Conservation (phyloP, 2,888 invertebrate species). For the Apamea anceps region DNA sequence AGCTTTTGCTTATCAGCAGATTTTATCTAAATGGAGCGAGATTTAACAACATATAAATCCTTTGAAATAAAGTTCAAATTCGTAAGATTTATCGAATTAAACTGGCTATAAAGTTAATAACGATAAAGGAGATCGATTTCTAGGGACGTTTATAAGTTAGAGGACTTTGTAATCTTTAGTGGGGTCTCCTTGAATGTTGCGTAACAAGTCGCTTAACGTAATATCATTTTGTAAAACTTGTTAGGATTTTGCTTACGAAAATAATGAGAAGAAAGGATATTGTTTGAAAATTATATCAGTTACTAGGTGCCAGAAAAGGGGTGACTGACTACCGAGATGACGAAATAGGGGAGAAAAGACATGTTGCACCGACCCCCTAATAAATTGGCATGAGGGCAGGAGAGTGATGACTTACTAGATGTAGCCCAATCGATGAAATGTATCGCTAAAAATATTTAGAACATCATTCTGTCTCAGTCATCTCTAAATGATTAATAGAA, state of each 20-base stretch:
- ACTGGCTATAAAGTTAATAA: slow-evolving; percentile 44
- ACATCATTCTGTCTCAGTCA: background rate
- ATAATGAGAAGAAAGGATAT: background rate
- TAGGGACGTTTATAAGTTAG: slow-evolving; percentile 19
- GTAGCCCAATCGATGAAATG: background rate
- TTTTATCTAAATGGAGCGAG: background rate
- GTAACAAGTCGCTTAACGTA: slow-evolving; percentile 10
- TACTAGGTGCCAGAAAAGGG: background rate
- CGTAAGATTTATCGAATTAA: slow-evolving; percentile 5
- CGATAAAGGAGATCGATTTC: slow-evolving; percentile 24
- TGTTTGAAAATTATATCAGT: background rate
- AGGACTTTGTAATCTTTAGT: slow-evolving; percentile 43
- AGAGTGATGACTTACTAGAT: background rate
- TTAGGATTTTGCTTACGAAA: background rate
- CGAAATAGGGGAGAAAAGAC: no score
- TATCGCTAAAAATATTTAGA: background rate
- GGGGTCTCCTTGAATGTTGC: slow-evolving; percentile 12
- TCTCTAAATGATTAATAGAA: background rate
- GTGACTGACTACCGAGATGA: background rate
- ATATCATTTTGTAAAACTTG: slow-evolving; percentile 13
- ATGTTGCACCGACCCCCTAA: background rate
- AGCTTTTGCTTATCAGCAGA: slow-evolving; percentile 17
- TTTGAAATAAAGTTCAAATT: slow-evolving; percentile 16
- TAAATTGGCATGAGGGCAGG: background rate
- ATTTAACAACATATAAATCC: slow-evolving; percentile 17